These are phyloP conservation scores for Vombatus ursinus DNA, from an alignment of 2,113 vertebrate genomes.

Conservation along the genomic window DNA sequence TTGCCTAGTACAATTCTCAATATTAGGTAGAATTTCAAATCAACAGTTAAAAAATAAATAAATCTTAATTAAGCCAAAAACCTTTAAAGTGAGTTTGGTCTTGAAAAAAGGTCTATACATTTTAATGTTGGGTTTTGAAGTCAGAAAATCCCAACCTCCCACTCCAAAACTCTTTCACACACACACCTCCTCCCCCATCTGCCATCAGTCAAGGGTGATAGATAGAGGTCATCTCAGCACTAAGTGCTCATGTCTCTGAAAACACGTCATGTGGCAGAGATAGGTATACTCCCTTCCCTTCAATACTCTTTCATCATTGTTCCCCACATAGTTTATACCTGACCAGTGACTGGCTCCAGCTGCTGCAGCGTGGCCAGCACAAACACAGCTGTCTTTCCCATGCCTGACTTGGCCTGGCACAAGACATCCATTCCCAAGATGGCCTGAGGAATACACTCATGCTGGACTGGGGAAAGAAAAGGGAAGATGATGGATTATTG, in stretches of 20 bases:
- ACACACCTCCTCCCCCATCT: neutral
- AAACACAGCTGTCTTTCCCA: conserved; percentile 91
- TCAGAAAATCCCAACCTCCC: neutral
- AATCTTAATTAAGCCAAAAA: neutral
- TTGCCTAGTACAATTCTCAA: neutral
- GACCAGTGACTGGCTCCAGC: conserved; percentile 88
- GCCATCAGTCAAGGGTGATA: neutral
- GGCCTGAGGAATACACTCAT: conserved; percentile 91
- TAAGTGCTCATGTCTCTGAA: neutral
- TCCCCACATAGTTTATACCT: conserved; percentile 77
- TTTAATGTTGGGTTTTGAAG: neutral
- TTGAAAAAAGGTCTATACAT: neutral
- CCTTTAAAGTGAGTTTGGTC: neutral
- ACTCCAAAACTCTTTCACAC: neutral
- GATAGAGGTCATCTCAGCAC: neutral
- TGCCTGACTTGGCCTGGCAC: conserved; percentile 91
- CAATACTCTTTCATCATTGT: neutral
- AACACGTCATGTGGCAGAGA: neutral
- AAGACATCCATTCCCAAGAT: conserved; percentile 91
- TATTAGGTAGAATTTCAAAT: neutral
- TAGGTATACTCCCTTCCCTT: neutral
- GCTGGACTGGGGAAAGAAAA: conserved; percentile 82
- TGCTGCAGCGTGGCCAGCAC: conserved; percentile 90
- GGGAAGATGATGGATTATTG: neutral
- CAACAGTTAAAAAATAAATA: neutral